A percentile compares a stretch with the other conserved stretches of the same genome.
These are phyloP conservation scores for Vulpes vulpes DNA, from an alignment of 2,113 vertebrate species.

Conservation along the genomic window DNA sequence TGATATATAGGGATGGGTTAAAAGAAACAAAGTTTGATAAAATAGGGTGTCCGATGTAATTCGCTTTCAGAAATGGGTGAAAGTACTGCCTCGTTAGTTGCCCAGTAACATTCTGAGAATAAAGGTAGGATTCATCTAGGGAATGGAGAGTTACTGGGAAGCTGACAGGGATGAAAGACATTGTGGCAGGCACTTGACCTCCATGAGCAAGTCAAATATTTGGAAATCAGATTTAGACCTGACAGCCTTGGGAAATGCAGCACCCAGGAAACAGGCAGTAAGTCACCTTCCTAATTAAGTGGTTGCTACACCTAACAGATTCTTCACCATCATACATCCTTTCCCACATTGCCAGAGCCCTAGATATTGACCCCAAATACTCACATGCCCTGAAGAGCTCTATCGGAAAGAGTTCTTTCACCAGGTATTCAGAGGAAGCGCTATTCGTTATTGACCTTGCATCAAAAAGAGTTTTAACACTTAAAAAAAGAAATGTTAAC, in stretches of 20 bases:
- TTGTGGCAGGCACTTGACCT: not conserved
- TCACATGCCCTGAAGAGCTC: not conserved
- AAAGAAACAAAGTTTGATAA: not conserved
- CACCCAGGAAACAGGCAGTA: not conserved
- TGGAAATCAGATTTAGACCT: not conserved
- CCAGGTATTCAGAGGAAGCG: not conserved
- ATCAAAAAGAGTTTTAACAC: not conserved
- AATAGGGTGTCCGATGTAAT: not conserved
- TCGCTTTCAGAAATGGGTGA: not conserved
- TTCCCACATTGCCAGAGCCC: not conserved
- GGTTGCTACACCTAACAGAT: not conserved
- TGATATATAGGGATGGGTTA: not conserved
- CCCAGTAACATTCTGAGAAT: not conserved
- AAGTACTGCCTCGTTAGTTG: not conserved
- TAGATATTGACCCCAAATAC: not conserved
- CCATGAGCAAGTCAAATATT: not conserved
- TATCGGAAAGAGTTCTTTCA: not conserved
- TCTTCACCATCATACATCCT: not conserved
- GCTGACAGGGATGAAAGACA: not conserved
- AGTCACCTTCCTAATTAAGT: not conserved
- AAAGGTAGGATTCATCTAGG: not conserved
- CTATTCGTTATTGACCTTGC: not conserved
- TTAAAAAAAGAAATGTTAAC: not conserved
- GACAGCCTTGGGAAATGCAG: not conserved
- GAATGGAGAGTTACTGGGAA: not conserved